Percentiles rank a stretch among this genome's conserved stretches.
phyloP scores from a whole-genome alignment of 1,140 invertebrate species.

The Saccostrea glomerata region DNA sequence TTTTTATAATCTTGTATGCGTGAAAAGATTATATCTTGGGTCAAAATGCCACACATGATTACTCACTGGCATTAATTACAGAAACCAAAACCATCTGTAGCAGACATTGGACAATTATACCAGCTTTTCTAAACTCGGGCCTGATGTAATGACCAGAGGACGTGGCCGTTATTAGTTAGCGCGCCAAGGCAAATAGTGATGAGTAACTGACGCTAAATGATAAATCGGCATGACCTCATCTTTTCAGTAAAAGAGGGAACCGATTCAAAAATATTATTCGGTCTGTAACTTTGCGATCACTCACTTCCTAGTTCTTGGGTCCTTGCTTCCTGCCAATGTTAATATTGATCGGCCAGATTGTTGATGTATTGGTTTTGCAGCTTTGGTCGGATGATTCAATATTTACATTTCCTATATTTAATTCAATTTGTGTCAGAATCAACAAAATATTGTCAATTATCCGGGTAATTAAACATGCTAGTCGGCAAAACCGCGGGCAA shows the following conservation, averaged over 20 bases:
- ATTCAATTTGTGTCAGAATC: conserved; percentile 34
- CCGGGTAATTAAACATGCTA: conserved; percentile 27
- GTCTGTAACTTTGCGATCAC: not conserved
- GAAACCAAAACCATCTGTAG: conserved; percentile 4
- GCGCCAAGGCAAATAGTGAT: conserved; percentile 4
- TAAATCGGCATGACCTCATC: conserved; percentile 6
- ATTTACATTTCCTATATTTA: conserved; percentile 39
- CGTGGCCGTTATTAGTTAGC: not conserved
- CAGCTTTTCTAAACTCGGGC: not conserved
- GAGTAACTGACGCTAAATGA: not conserved
- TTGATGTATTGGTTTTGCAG: conserved; percentile 14
- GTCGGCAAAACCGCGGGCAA: not conserved
- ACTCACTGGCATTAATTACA: not conserved
- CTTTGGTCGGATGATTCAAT: conserved; percentile 28
- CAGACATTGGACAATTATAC: not conserved
- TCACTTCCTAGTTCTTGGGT: not conserved
- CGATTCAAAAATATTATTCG: not conserved
- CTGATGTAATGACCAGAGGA: not conserved
- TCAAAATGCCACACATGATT: not conserved
- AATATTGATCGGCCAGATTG: not conserved
- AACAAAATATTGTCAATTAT: conserved; percentile 26
- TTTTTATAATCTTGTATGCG: too few species aligned
- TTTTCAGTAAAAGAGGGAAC: not conserved
- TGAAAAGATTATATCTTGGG: not conserved
- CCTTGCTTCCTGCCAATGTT: not conserved